A percentile compares a stretch with the other conserved stretches of the same genome.
Evolutionary conservation across 1,140 invertebrate genomes (phyloP).

Genomic region (Drosophila santomea): DNA sequence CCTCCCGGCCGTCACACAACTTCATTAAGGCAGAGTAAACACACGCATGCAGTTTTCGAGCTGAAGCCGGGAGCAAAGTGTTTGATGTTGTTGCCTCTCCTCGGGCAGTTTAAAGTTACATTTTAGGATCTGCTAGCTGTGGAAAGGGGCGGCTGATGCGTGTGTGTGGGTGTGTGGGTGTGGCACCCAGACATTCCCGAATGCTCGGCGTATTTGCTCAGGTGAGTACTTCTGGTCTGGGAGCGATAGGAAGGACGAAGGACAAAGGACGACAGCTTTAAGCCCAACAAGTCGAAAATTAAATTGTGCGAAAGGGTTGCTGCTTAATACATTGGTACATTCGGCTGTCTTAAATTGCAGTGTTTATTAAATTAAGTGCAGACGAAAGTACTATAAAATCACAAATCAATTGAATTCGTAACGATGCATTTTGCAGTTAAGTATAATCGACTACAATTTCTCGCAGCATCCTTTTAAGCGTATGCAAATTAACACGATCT

Average conservation of each 20-base stretch:
- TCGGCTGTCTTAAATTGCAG: too few species aligned
- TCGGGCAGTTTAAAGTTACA: slow-evolving; percentile 77
- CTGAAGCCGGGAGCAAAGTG: slow-evolving; percentile 69
- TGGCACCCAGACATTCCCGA: slow-evolving; percentile 28
- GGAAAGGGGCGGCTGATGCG: not conserved
- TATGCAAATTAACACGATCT: slow-evolving; percentile 76
- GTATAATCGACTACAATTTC: slow-evolving; percentile 1
- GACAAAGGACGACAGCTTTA: slow-evolving; percentile 24
- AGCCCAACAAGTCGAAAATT: slow-evolving; percentile 50
- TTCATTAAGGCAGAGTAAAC: slow-evolving; percentile 83
- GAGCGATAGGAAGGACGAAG: not conserved
- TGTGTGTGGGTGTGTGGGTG: not conserved
- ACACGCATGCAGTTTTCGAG: slow-evolving; percentile 77
- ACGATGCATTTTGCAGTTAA: not conserved
- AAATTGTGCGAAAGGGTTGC: slow-evolving; percentile 36
- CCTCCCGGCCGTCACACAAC: slow-evolving; percentile 52
- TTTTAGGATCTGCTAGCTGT: slow-evolving; percentile 46
- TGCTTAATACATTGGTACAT: too few species aligned
- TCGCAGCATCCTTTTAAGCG: slow-evolving; percentile 49
- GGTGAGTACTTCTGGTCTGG: slow-evolving; percentile 48
- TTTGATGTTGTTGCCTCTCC: slow-evolving; percentile 71
- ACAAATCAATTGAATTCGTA: slow-evolving; percentile 6
- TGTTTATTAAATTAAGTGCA: too few species aligned
- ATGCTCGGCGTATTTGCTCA: slow-evolving; percentile 49
- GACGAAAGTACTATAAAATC: too few species aligned